These are phyloP conservation scores for Copidosoma floridanum DNA, from an alignment of 1,140 invertebrate species.

Conservation along the genomic window DNA sequence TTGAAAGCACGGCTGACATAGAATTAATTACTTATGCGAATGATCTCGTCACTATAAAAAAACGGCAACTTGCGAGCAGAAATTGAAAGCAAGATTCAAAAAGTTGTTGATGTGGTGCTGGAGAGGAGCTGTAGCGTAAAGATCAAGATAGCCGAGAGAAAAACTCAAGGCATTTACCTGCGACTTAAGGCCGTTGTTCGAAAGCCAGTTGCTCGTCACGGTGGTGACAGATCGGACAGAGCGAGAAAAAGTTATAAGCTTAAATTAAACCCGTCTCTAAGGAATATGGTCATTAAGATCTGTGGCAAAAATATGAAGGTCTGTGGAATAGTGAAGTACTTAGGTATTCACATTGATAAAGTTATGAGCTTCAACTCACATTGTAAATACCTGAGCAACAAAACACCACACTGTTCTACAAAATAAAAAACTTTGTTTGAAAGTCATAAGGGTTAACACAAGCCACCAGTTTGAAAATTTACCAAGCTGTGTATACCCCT, in stretches of 20 bases:
- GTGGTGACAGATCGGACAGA: too few species aligned
- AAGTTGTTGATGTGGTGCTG: background rate
- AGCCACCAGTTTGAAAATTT: background rate
- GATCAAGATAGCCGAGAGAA: background rate
- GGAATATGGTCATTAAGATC: too few species aligned
- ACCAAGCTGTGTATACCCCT: conserved; percentile 13
- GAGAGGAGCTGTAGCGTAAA: background rate
- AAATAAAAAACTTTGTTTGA: background rate
- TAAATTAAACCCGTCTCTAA: too few species aligned
- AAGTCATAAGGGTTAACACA: conserved; percentile 14
- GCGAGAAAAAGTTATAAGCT: too few species aligned
- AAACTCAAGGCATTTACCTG: background rate
- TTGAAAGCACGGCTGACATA: too few species aligned
- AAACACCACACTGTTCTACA: background rate
- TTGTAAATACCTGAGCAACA: background rate
- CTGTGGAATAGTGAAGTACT: too few species aligned
- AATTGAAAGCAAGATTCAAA: background rate
- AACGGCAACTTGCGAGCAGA: background rate
- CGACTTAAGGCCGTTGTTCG: background rate
- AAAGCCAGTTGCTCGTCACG: too few species aligned
- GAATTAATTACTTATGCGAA: too few species aligned
- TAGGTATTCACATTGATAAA: too few species aligned
- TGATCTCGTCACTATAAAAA: too few species aligned
- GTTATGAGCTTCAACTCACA: too few species aligned
- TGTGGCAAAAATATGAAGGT: too few species aligned